These are phyloP conservation scores for Panopea generosa DNA, from an alignment of 2,888 invertebrate species.

Conservation along the genomic window DNA sequence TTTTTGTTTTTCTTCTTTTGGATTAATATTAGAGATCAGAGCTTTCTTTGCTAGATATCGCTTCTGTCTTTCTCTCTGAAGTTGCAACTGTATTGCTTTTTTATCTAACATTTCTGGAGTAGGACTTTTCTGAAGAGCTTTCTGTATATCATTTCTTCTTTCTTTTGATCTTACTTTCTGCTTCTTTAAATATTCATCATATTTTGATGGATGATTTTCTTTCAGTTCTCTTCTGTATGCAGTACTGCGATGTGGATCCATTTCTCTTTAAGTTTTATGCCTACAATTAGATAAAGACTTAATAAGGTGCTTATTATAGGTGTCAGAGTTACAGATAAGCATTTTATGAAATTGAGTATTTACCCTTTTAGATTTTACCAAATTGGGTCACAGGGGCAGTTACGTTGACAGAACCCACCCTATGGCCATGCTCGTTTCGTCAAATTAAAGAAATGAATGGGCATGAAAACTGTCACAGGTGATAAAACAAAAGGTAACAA, in stretches of 20 bases:
- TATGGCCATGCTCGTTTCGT: background rate
- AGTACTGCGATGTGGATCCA: background rate
- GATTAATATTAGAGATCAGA: background rate
- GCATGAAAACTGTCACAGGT: constrained; percentile 1
- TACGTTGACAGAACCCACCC: background rate
- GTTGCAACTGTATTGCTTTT: background rate
- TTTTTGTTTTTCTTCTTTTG: background rate
- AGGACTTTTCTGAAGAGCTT: background rate
- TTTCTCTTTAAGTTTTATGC: background rate
- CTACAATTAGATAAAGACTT: background rate
- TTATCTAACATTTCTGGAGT: background rate
- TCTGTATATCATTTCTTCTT: background rate
- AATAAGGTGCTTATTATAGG: background rate
- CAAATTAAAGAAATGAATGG: background rate
- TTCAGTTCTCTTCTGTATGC: background rate
- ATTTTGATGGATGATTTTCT: background rate
- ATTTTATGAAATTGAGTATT: background rate
- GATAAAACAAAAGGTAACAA: constrained; percentile 3
- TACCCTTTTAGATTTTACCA: background rate
- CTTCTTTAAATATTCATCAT: background rate
- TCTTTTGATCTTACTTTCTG: background rate
- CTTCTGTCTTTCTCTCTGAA: constrained; percentile 10
- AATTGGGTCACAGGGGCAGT: constrained; percentile 1
- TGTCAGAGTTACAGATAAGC: background rate
- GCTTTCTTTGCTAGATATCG: constrained; percentile 6